Percentiles rank a stretch among this genome's conserved stretches.
Conservation (phyloP, 2,113 vertebrate species). For the Channa argus region DNA sequence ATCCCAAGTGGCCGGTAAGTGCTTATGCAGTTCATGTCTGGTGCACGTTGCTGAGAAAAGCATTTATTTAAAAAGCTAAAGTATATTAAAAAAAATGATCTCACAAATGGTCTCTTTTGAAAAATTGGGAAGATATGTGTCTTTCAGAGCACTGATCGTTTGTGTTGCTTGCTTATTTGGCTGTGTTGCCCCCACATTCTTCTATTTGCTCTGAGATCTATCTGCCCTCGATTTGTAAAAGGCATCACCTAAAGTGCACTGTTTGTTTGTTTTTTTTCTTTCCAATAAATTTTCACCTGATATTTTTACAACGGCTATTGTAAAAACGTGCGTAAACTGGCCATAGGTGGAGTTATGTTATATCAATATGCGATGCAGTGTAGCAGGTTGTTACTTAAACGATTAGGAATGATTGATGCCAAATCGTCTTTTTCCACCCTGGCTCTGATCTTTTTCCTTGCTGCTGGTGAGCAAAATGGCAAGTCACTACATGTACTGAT, state of each 20-base stretch:
- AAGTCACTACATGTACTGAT: conserved; percentile 56
- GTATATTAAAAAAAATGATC: no score
- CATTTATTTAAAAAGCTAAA: no score
- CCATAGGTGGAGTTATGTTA: conserved; percentile 16
- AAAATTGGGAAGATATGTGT: neutral
- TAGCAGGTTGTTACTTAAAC: conserved; percentile 45
- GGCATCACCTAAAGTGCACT: neutral
- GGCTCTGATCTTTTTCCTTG: conserved; percentile 48
- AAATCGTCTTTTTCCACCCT: conserved; percentile 44
- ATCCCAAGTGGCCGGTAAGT: neutral
- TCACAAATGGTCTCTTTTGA: neutral
- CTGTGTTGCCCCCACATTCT: neutral
- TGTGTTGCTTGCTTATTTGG: neutral
- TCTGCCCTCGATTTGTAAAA: conserved; percentile 8
- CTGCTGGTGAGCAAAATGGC: conserved; percentile 8
- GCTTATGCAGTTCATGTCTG: neutral
- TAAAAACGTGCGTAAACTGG: conserved; percentile 41
- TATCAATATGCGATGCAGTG: conserved; percentile 7
- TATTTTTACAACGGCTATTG: neutral
- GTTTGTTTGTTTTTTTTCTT: neutral
- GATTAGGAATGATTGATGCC: conserved; percentile 66
- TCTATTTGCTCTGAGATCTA: neutral
- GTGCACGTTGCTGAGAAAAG: neutral
- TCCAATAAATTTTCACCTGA: neutral
- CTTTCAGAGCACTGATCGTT: neutral